Conservation (phyloP, 2,888 invertebrate species). For the Pristionchus entomophagus region DNA sequence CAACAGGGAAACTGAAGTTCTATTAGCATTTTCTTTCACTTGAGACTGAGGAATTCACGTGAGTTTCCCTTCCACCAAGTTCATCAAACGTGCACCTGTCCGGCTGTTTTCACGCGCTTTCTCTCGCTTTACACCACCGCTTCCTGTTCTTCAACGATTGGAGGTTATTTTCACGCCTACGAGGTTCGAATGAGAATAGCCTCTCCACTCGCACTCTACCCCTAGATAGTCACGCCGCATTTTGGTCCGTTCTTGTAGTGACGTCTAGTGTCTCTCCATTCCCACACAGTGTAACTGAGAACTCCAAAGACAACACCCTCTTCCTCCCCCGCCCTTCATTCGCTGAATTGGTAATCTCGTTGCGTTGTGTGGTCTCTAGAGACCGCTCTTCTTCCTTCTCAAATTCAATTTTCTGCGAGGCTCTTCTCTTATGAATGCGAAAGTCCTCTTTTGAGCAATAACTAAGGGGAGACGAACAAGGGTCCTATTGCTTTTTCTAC, state of each 20-base stretch:
- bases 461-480: not conserved
- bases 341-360: slow-evolving; percentile 18
- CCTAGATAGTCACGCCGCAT: no score
- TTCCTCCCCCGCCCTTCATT: not conserved
- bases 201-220: no score
- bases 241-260: not conserved
- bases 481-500: not conserved
- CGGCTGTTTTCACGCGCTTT: no score
- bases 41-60: no score
- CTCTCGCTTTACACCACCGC: no score
- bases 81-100: no score
- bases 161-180: no score
- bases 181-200: no score
- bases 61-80: no score
- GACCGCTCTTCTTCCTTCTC: not conserved
- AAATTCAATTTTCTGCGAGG: slow-evolving; percentile 12
- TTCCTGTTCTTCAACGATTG: no score
- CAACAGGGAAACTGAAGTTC: no score
- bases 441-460: slow-evolving; percentile 8
- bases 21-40: no score
- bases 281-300: not conserved
- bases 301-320: not conserved
- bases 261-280: not conserved
- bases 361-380: not conserved
- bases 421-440: slow-evolving; percentile 2